Evolutionary conservation across 2,888 invertebrate genomes (phyloP), one percentile per base, ranked within the genome.

Genomic region (Dicycla oo): DNA sequence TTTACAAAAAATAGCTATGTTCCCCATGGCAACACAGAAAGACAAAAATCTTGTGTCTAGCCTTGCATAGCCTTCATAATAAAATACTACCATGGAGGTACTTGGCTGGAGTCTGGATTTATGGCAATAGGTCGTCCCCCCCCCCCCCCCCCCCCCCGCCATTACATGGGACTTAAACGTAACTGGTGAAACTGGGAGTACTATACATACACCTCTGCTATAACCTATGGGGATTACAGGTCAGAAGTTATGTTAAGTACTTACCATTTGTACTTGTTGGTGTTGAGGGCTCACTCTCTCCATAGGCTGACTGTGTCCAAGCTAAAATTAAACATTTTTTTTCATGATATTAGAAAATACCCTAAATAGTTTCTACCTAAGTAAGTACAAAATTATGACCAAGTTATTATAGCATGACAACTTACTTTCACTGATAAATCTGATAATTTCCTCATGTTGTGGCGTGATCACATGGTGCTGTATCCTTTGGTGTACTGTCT

Each of bases 341-440:
- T 10, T 6, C 0, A 47, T 45, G 15, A 40, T 26, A n/a, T 47
- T 53, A 40, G n/a, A n/a, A 10, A n/a, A 30, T 3, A n/a, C 10
- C 10, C 1, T 10, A 3, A 43, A 3, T n/a, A 30, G 10, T 62
- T 45, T 15, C 1, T 5, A 58, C 3, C 34, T 34, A 4, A 34
- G 5, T 34, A 5, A 3, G 4, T n/a, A 23, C 2, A 53, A 53
- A 51, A 43, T 23, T 15, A 65, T 34, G 30, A 15, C 8, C 1
- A 38, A 63, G 63, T 69, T 75, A 23, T 67, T 64, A 56, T 65
- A 45, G 23, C 23, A 73, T 63, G 11, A 70, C 1, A 56, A 97
- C 97, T 97, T 96, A 98, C 98, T 98, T 93, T 98, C 98, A 93
- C 98, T 97, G 88, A 98, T 97, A 94, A 97, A 98, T 96, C 97